Evolutionary conservation across 1,140 invertebrate genomes (phyloP), one percentile per base, ranked within the genome.

Genomic region (Drosophila baimaii): DNA sequence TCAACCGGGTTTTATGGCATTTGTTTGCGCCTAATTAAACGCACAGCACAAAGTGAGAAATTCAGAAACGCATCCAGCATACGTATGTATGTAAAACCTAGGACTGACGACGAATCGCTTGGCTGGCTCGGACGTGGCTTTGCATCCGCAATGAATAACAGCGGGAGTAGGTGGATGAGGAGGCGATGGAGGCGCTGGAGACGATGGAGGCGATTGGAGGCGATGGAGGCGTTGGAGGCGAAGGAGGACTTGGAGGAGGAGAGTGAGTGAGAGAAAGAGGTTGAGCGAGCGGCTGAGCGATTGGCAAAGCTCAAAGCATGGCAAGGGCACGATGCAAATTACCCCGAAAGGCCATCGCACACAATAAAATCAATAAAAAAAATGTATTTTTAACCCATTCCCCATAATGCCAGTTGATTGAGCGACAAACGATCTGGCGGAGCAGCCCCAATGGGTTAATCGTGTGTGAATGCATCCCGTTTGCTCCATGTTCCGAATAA

Each of bases 1-100:
- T 23, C 31, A 10, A 63, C 19, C 21, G 0, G 7, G 31, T 73
- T 61, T 82, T 78, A 83, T 70, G 70, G 74, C 59, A 79, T 83
- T 66, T 81, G 70, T 71, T 83, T 71, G 73, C 74, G 73, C 37
- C 82, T 81, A 84, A 84, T 84, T 84, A 86, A 86, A 85, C 58
- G 58, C 77, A 62, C 41, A 25, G 15, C 61, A 51, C 54, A 55
- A 54, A 56, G 19, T 47, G 46, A 43, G 39, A 78, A 79, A 54
- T 51, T 51, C 51, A 64, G 58, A 65, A 43, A 76, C 81, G 76
- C 77, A 79, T 63, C 63, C 39, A 84, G 63, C 70, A 83, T 82
- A 79, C 59, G 64, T 65, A 63, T 33, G 5, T 25, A 47, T 70
- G 63, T 62, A 56, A 58, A 57, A 54, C 35, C 47, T 58, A 39